Evolutionary conservation across 2,888 invertebrate genomes (phyloP), one percentile per base, ranked within the genome.

Genomic region (Bruchidius siliquastri): DNA sequence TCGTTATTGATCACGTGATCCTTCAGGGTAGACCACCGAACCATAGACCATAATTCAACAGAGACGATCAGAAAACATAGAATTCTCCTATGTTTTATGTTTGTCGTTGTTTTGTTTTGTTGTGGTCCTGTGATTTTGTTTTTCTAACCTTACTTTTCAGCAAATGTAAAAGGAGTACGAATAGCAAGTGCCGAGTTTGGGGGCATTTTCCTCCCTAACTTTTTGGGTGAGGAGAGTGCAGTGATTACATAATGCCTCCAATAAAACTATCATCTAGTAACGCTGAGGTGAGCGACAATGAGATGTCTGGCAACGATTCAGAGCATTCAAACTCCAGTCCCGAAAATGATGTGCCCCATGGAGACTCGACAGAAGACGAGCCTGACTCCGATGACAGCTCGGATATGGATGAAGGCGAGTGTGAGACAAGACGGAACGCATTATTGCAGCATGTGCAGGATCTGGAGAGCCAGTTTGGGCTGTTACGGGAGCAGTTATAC

Each of bases 371-470:
- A 77, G 94, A 94, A 81, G 93, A 94, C 81, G 93, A 94, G 81
- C 92, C 91, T n/a, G 94, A 94, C 80, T 93, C 94, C 20, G 94
- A 94, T 87, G 94, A 94, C 85, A 94, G 94, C 75, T 92, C 92
- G 73, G 97, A 97, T 87, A 93, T 97, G 93, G 97, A 97, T 85
- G 96, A 96, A 84, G 93, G 81, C 78, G 97, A 96, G 87, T 96
- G 96, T 81, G 96, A 97, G 83, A 90, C 92, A 74, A 88, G 96
- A 72, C 89, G 96, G 77, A 92, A 90, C 79, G 95, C 96, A 83
- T 94, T 95, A 81, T 89, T 96, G 79, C 94, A 96, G 82, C 96
- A 96, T 84, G 88, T 97, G 85, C 92, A 92, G 13, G 95, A 97
- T 84, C 86, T 98, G 76, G 98, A 98, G 87, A 91, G 92, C 71